Evolutionary conservation across 2,113 vertebrate species (phyloP).

Genomic region (Bos taurus): ARS-UCD2.0 NC_037336.1:7799001-7799500

Average conservation of each 20-base stretch:
- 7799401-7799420: neutral
- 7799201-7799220: neutral
- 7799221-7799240: neutral
- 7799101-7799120: neutral
- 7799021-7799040: neutral
- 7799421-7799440: neutral
- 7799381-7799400: neutral
- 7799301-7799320: neutral
- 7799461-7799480: neutral
- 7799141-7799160: neutral
- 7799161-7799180: neutral
- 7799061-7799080: neutral
- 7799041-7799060: rapidly evolving
- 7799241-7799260: neutral
- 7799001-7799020: neutral
- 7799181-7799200: neutral
- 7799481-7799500: neutral
- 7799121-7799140: neutral
- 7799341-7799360: neutral
- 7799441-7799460: neutral
- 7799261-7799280: neutral
- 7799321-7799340: neutral
- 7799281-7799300: neutral
- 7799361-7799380: neutral
- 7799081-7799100: neutral